These are phyloP conservation scores for Molanna angustata DNA, from an alignment of 2,888 invertebrate species.

Conservation along the genomic window DNA sequence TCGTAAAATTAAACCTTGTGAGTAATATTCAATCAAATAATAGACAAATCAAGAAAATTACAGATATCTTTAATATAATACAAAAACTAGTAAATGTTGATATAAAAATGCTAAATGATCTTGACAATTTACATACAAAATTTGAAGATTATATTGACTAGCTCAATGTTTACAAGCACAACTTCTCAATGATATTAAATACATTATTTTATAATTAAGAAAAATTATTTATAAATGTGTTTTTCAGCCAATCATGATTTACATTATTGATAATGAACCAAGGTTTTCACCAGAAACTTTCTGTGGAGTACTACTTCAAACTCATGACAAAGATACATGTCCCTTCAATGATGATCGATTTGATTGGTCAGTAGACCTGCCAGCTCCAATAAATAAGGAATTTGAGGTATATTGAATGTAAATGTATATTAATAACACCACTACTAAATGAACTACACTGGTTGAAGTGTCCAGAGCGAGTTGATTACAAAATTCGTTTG, in stretches of 20 bases:
- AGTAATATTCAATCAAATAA: not conserved
- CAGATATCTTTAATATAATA: not conserved
- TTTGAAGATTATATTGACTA: too few species aligned
- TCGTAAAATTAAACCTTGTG: not conserved
- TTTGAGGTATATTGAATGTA: too few species aligned
- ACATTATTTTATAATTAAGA: too few species aligned
- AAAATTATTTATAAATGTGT: not conserved
- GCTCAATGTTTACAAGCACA: too few species aligned
- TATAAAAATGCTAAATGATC: too few species aligned
- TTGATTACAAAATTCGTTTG: too few species aligned
- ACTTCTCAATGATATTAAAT: too few species aligned
- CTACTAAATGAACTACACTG: too few species aligned
- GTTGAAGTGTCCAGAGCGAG: too few species aligned
- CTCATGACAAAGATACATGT: conserved; percentile 43
- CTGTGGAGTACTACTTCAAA: conserved; percentile 58
- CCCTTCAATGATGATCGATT: conserved; percentile 45
- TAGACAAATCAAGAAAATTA: not conserved
- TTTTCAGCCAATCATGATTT: conserved; percentile 57
- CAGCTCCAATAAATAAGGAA: conserved; percentile 34
- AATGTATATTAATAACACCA: too few species aligned
- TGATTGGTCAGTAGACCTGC: conserved; percentile 52
- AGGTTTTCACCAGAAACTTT: conserved; percentile 53
- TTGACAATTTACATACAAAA: too few species aligned
- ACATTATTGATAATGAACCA: conserved; percentile 57
- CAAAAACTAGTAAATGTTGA: too few species aligned